phyloP scores from a whole-genome alignment of 2,888 invertebrate species.

The Brachynemurus nebulosus region DNA sequence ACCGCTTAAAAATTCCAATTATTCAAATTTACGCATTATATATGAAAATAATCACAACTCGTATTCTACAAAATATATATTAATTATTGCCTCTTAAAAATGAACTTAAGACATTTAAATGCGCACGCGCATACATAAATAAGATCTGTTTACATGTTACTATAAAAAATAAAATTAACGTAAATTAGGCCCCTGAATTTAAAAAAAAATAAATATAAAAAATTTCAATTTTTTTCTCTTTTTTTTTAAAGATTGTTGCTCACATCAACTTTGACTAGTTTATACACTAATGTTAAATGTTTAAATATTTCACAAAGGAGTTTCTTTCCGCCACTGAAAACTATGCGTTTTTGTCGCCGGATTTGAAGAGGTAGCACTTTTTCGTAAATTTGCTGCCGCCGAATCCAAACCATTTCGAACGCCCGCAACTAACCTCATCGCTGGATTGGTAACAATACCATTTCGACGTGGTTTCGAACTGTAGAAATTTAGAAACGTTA shows the following conservation, averaged over 20 bases:
- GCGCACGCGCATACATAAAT: too few relatives aligned
- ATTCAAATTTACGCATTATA: too few relatives aligned
- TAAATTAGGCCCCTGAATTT: background rate
- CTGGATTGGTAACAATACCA: conserved; percentile 76
- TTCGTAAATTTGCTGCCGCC: conserved; percentile 46
- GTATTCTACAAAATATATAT: too few relatives aligned
- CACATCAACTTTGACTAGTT: conserved; percentile 6
- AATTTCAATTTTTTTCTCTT: background rate
- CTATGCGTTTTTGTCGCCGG: conserved; percentile 57
- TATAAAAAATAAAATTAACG: background rate
- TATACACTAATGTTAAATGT: background rate
- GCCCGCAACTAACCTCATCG: conserved; percentile 66
- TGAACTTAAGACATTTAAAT: too few relatives aligned
- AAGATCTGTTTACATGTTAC: too few relatives aligned
- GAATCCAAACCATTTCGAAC: conserved; percentile 57
- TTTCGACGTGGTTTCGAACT: conserved; percentile 57
- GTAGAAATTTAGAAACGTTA: too few relatives aligned
- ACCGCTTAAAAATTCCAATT: too few relatives aligned
- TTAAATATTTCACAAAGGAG: conserved; percentile 40
- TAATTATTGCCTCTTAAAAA: too few relatives aligned
- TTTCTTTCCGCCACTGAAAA: conserved; percentile 76
- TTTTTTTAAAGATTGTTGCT: background rate
- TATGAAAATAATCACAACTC: too few relatives aligned
- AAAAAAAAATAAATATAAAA: background rate
- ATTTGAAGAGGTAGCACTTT: conserved; percentile 43